phyloP scores from a whole-genome alignment of 2,797 vertebrate species.

The Gadopsis bispinosus region DNA sequence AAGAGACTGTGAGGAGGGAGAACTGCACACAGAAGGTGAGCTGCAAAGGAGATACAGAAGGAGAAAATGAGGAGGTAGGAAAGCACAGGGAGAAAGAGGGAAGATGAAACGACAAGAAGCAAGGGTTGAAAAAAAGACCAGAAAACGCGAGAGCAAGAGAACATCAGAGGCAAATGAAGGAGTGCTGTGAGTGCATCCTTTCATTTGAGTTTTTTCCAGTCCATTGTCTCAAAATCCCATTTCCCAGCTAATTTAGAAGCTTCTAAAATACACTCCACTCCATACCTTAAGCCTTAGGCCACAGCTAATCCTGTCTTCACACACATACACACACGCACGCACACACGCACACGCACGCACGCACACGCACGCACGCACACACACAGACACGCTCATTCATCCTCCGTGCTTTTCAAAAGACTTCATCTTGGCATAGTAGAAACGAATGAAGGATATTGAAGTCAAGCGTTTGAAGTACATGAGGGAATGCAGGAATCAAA shows the following conservation, averaged over 20 bases:
- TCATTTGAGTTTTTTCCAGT: constrained; percentile 79
- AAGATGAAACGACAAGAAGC: constrained; percentile 11
- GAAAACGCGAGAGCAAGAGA: constrained; percentile 46
- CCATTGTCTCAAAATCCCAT: constrained; percentile 86
- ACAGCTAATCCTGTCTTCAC: constrained; percentile 81
- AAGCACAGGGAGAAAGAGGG: neutral
- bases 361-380: constrained; percentile 40
- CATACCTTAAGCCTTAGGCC: constrained; percentile 85
- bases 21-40: constrained; percentile 15
- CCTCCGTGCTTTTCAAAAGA: constrained; percentile 81
- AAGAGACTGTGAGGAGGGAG: neutral
- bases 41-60: constrained; percentile 7
- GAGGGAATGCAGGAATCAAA: constrained; percentile 82
- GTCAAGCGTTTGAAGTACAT: constrained; percentile 83
- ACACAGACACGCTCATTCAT: constrained; percentile 73
- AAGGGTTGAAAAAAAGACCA: constrained; percentile 26
- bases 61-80: neutral
- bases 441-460: constrained; percentile 79
- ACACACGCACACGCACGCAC: constrained; percentile 34
- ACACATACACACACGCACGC: constrained; percentile 46
- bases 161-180: constrained; percentile 77
- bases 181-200: constrained; percentile 79
- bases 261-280: constrained; percentile 85
- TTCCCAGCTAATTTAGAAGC: constrained; percentile 85
- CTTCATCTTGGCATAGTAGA: constrained; percentile 81